Percentiles rank a stretch among this genome's conserved stretches.
phyloP scores from a whole-genome alignment of 2,797 vertebrate species.

The Cynodonichthys magdalenae region DNA sequence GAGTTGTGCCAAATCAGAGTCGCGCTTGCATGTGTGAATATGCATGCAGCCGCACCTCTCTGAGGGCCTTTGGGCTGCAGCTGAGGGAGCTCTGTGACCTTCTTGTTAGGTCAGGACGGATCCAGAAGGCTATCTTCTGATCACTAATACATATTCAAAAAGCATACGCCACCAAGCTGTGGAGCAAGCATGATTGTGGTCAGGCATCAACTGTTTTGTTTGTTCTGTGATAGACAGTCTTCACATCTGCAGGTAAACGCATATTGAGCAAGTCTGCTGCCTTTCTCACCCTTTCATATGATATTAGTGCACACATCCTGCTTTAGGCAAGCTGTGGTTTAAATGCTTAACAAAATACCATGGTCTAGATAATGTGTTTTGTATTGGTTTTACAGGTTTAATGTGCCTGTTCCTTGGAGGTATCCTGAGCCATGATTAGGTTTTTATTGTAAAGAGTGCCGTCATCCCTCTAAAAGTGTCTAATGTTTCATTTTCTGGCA shows the following conservation, averaged over 20 bases:
- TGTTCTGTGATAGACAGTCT: conserved; percentile 32
- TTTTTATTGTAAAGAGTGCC: conserved; percentile 49
- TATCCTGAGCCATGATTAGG: conserved; percentile 37
- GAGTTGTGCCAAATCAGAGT: conserved; percentile 36
- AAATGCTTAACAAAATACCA: conserved; percentile 20
- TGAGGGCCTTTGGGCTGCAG: conserved; percentile 20
- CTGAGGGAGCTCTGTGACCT: conserved; percentile 61
- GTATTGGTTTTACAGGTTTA: conserved; percentile 33
- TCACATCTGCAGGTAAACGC: conserved; percentile 47
- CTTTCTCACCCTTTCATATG: conserved; percentile 47
- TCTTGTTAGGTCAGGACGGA: conserved; percentile 62
- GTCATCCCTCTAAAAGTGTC: conserved; percentile 43
- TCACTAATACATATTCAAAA: conserved; percentile 66
- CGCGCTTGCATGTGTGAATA: conserved; percentile 47
- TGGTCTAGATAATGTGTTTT: conserved; percentile 45
- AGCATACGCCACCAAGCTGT: conserved; percentile 25
- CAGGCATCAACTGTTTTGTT: conserved; percentile 8
- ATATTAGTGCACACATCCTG: neutral
- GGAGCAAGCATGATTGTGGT: conserved; percentile 39
- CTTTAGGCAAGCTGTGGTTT: conserved; percentile 15
- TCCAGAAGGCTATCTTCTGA: conserved; percentile 56
- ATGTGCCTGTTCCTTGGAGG: conserved; percentile 34
- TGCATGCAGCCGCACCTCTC: conserved; percentile 43
- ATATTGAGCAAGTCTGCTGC: conserved; percentile 63
- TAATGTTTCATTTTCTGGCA: conserved; percentile 62